Conservation (phyloP, 2,888 invertebrate species). For the Chrysomela aeneicollis region DNA sequence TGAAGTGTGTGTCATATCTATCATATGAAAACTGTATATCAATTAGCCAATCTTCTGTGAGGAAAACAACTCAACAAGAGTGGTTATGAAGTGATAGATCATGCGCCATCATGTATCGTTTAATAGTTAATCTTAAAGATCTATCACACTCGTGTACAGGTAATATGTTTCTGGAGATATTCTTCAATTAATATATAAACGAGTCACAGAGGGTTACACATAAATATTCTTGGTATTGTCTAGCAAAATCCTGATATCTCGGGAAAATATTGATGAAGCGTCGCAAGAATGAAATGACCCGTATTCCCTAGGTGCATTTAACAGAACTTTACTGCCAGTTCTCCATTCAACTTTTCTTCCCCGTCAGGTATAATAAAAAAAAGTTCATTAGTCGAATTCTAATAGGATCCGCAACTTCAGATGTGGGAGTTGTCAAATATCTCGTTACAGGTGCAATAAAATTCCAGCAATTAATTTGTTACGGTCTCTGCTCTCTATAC, state of each 20-base stretch:
- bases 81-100: no score
- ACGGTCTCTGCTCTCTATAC: constrained; percentile 11
- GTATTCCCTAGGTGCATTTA: constrained; percentile 1
- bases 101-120: no score
- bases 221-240: constrained; percentile 3
- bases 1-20: no score
- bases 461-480: constrained; percentile 16
- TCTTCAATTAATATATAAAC: no score
- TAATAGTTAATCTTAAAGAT: no score
- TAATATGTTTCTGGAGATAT: no score
- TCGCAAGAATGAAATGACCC: background rate
- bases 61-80: no score
- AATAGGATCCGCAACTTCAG: constrained; percentile 8
- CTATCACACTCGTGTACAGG: no score
- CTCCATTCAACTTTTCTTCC: background rate
- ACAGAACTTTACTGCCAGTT: background rate
- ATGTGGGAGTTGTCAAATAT: constrained; percentile 17
- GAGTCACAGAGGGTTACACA: no score
- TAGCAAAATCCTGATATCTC: no score
- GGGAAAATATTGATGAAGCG: constrained; percentile 1
- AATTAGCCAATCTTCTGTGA: no score
- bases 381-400: constrained; percentile 16
- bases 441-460: constrained; percentile 20
- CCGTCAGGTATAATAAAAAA: constrained; percentile 4
- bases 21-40: no score